A percentile compares a stretch with the other conserved stretches of the same genome.
These are phyloP conservation scores for Drosophila carrolli DNA, from an alignment of 1,140 invertebrate genomes.

Conservation along the genomic window DNA sequence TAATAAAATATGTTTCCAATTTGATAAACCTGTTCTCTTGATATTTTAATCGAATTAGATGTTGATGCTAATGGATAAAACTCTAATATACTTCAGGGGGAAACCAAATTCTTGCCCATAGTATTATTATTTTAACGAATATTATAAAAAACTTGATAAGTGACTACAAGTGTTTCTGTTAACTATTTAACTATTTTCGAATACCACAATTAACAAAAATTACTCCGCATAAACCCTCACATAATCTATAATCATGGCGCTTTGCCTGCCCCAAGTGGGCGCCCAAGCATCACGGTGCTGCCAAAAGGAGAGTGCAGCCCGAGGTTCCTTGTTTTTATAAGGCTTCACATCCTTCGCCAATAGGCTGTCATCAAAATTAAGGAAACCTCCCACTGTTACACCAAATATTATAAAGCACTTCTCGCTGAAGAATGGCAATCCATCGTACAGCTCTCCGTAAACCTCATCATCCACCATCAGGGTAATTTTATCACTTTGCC, in stretches of 20 bases:
- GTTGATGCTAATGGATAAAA: too few relatives aligned
- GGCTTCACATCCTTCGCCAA: conserved; percentile 63
- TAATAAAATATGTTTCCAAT: too few relatives aligned
- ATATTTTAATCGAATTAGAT: too few relatives aligned
- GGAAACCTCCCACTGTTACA: conserved; percentile 71
- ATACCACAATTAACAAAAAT: not conserved
- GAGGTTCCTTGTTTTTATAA: conserved; percentile 62
- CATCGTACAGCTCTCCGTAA: conserved; percentile 67
- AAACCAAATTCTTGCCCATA: too few relatives aligned
- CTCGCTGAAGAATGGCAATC: conserved; percentile 52
- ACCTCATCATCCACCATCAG: conserved; percentile 86
- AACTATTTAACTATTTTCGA: too few relatives aligned
- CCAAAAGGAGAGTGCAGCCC: conserved; percentile 70
- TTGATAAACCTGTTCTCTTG: too few relatives aligned
- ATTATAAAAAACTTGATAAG: too few relatives aligned
- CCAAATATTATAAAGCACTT: conserved; percentile 76
- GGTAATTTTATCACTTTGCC: conserved; percentile 86
- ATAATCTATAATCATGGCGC: conserved; percentile 61
- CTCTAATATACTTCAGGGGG: too few relatives aligned
- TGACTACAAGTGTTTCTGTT: too few relatives aligned
- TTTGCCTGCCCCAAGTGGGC: conserved; percentile 55
- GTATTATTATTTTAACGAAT: too few relatives aligned
- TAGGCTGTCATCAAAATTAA: conserved; percentile 66
- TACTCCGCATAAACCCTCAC: conserved; percentile 64
- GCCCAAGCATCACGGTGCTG: conserved; percentile 46